Evolutionary conservation across 2,797 vertebrate genomes (phyloP), one percentile per base, ranked within the genome.

Genomic region (Enteromius anoplus): DNA sequence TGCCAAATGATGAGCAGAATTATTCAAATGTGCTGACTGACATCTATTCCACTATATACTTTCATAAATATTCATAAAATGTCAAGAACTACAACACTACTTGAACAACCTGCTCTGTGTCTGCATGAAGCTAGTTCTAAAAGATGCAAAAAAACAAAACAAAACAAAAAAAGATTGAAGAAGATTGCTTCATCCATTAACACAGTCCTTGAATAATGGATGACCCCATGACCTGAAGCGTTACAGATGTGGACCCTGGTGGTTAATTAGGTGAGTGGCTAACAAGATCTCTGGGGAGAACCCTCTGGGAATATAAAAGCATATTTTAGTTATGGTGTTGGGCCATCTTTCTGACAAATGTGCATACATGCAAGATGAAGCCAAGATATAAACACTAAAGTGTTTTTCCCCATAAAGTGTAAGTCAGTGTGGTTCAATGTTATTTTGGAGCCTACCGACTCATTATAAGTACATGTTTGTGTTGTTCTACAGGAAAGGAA

Each of bases 211-310:
- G 66, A 58, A 58, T 80, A 71, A 80, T 55, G 37, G 23, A 76
- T 76, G 72, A 82, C 81, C 49, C 64, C 64, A 68, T 82, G 81
- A 82, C 51, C 81, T 37, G 40, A 76, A 82, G 49, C 23, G 34
- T 76, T 82, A 69, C 37, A 69, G 73, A 82, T 76, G 49, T 75
- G 49, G 21, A 82, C 62, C 37, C 72, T 60, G 37, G 72, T 82
- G 72, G 81, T 82, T 65, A 65, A 82, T 82, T 82, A 68, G 62
- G 47, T 42, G 64, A 82, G 72, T 75, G 72, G 40, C 53, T 66
- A 79, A 75, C 78, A 78, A 82, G 81, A 82, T 58, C 81, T 68
- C 72, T 45, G 14, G 62, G 58, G 62, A 82, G 64, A 68, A 75
- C 45, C 58, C 70, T 65, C 55, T 34, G 55, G 58, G 58, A 64